Percentiles rank a stretch among this genome's conserved stretches.
Conservation (phyloP, 2,797 vertebrate genomes). For the Sarcoramphus papa region DNA sequence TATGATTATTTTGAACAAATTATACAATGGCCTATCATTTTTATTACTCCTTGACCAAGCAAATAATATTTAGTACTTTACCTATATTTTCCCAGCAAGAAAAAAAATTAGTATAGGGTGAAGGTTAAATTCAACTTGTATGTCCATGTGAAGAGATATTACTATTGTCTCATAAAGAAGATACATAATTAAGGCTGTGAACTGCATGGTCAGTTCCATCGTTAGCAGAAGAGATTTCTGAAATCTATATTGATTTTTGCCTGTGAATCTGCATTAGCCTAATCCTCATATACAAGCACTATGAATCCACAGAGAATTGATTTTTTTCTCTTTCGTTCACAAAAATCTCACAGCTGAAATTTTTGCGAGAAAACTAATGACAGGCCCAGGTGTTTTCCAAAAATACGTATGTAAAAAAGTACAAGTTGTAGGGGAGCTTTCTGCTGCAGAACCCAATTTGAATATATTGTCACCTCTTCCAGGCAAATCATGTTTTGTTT, state of each 20-base stretch:
- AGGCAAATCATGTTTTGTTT: neutral
- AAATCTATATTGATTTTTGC: slow-evolving; percentile 40
- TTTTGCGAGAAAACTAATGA: neutral
- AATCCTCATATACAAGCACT: slow-evolving; percentile 26
- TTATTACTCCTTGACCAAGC: neutral
- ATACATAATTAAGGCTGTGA: slow-evolving; percentile 46
- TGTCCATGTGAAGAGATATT: neutral
- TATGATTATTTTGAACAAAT: neutral
- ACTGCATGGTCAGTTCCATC: slow-evolving; percentile 8
- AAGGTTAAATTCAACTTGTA: slow-evolving; percentile 37
- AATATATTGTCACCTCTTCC: neutral
- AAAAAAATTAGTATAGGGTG: neutral
- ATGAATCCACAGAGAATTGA: slow-evolving; percentile 3
- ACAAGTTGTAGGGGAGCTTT: neutral
- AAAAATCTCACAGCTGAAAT: slow-evolving; percentile 11
- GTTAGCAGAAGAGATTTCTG: slow-evolving; percentile 28
- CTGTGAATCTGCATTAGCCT: slow-evolving; percentile 49
- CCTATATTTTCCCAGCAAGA: neutral
- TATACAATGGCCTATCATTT: neutral
- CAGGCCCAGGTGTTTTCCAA: neutral
- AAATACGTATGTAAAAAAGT: neutral
- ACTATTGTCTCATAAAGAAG: slow-evolving; percentile 37
- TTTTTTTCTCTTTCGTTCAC: neutral
- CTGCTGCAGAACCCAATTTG: neutral
- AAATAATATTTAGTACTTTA: neutral